Conservation (phyloP, 2,797 vertebrate species). For the Typhlichthys subterraneus region DNA sequence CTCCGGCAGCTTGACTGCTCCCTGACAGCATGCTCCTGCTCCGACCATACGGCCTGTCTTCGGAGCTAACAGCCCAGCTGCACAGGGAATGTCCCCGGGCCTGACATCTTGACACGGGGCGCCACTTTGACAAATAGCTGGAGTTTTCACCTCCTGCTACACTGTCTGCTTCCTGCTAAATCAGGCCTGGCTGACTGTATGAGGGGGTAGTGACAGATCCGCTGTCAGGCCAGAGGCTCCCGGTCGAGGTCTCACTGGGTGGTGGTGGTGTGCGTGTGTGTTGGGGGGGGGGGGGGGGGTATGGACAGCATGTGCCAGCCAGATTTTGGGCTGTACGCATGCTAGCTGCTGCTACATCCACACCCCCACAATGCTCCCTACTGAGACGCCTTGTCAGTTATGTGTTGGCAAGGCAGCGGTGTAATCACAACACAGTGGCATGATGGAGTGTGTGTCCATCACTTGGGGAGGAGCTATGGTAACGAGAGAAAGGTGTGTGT, state of each 20-base stretch:
- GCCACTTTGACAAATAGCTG: conserved; percentile 85
- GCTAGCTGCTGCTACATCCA: conserved; percentile 42
- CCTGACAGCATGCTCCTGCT: conserved; percentile 81
- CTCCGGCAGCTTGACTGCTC: conserved; percentile 69
- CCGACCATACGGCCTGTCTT: conserved; percentile 83
- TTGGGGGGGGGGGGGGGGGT: conserved; percentile 23
- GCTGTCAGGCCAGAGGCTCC: conserved; percentile 73
- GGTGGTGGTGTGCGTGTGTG: conserved; percentile 45
- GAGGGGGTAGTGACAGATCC: conserved; percentile 76
- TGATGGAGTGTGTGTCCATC: conserved; percentile 9
- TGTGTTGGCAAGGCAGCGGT: conserved; percentile 35
- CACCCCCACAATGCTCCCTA: conserved; percentile 31
- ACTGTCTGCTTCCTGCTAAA: conserved; percentile 80
- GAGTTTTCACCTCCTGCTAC: conserved; percentile 84
- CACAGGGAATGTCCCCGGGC: conserved; percentile 78
- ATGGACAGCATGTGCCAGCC: conserved; percentile 60
- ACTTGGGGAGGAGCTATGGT: conserved; percentile 19
- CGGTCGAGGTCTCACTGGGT: conserved; percentile 82
- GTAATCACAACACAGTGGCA: conserved; percentile 40
- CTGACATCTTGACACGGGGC: conserved; percentile 84
- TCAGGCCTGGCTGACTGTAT: conserved; percentile 75
- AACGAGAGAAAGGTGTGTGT: conserved; percentile 7
- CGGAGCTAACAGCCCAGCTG: conserved; percentile 83
- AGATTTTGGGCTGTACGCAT: conserved; percentile 37
- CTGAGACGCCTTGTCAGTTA: conserved; percentile 61